A percentile compares a stretch with the other conserved stretches of the same genome.
Evolutionary conservation across 2,797 vertebrate species (phyloP).

Genomic region (Sylvia borin): DNA sequence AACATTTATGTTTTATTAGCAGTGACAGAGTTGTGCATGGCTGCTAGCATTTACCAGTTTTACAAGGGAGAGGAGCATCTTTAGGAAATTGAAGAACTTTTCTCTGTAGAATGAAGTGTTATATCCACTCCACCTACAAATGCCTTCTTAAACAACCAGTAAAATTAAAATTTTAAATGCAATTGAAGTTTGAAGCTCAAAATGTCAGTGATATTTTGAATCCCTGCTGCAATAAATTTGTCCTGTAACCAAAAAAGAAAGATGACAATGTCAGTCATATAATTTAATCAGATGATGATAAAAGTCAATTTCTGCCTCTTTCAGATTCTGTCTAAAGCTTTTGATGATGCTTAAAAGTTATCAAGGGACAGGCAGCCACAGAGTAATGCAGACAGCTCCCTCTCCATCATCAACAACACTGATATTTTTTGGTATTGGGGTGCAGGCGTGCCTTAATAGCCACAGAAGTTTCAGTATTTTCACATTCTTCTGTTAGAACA

Average conservation of each 20-base stretch:
- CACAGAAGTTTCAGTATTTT: neutral
- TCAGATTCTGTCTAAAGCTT: neutral
- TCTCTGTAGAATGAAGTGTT: neutral
- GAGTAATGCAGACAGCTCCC: neutral
- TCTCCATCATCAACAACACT: neutral
- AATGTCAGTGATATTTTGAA: slow-evolving; percentile 1
- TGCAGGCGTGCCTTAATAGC: neutral
- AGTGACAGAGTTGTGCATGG: neutral
- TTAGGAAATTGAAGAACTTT: neutral
- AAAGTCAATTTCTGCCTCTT: slow-evolving; percentile 9
- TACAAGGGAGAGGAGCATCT: neutral
- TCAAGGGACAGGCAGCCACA: neutral
- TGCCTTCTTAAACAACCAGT: neutral
- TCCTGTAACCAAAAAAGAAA: neutral
- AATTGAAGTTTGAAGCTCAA: neutral
- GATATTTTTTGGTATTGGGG: neutral
- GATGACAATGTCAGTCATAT: neutral
- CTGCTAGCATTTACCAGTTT: neutral
- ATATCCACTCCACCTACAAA: neutral
- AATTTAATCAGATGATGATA: neutral
- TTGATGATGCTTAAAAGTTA: neutral
- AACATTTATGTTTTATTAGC: neutral
- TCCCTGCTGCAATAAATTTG: neutral
- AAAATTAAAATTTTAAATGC: neutral
- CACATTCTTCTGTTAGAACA: neutral